These are phyloP conservation scores for Volucella inanis DNA, from an alignment of 2,888 invertebrate genomes.

Conservation along the genomic window DNA sequence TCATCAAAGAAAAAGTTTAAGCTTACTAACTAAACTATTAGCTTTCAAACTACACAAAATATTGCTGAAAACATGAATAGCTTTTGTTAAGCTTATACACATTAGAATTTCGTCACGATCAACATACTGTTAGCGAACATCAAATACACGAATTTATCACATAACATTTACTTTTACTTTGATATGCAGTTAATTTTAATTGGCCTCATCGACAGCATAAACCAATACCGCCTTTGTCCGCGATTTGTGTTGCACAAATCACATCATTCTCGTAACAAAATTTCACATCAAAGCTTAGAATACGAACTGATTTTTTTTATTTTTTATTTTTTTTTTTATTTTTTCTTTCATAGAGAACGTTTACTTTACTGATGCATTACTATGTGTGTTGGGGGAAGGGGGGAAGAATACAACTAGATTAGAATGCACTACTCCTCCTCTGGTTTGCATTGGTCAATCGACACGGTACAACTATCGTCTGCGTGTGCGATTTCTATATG, in stretches of 20 bases:
- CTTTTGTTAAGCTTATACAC: not conserved
- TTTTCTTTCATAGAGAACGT: slow-evolving; percentile 60
- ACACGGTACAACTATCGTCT: slow-evolving; percentile 67
- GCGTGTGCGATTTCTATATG: slow-evolving; percentile 70
- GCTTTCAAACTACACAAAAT: not conserved
- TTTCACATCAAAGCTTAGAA: slow-evolving; percentile 45
- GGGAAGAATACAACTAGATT: slow-evolving; percentile 70
- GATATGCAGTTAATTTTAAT: slow-evolving; percentile 56
- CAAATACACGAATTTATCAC: slow-evolving; percentile 28
- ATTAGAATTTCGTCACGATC: slow-evolving; percentile 4
- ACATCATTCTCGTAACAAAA: slow-evolving; percentile 36
- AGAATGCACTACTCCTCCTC: slow-evolving; percentile 72
- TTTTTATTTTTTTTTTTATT: no score
- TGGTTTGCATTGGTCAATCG: slow-evolving; percentile 64
- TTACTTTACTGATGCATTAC: slow-evolving; percentile 63
- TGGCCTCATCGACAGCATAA: not conserved
- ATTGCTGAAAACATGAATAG: not conserved
- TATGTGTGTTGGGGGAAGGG: slow-evolving; percentile 55
- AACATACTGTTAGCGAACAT: slow-evolving; percentile 26
- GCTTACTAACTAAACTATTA: slow-evolving; percentile 5
- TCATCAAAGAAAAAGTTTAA: not conserved
- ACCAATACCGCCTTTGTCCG: not conserved
- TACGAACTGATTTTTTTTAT: slow-evolving; percentile 7
- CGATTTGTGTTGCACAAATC: slow-evolving; percentile 33
- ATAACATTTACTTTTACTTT: slow-evolving; percentile 50